A percentile compares a stretch with the other conserved stretches of the same genome.
Conservation (phyloP, 2,888 invertebrate species). For the Chydorus sphaericus region DNA sequence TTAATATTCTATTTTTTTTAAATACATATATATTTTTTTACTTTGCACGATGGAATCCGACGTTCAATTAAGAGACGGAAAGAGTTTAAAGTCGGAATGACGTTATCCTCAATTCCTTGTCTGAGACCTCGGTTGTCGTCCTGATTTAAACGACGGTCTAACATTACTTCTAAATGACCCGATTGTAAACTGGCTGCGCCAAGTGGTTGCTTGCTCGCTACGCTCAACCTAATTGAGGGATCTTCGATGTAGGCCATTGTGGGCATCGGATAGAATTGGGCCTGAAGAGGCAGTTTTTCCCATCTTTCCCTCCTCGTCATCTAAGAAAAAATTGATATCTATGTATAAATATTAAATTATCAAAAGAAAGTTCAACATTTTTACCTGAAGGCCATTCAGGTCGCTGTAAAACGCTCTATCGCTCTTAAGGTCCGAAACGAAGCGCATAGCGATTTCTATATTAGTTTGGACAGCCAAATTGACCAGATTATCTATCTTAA, state of each 20-base stretch:
- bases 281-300: conserved; percentile 81
- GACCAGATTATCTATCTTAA: conserved; percentile 44
- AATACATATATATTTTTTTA: too few species aligned
- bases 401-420: conserved; percentile 76
- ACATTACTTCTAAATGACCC: conserved; percentile 76
- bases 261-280: conserved; percentile 91
- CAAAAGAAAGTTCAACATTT: too few species aligned
- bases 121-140: conserved; percentile 89
- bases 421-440: conserved; percentile 60
- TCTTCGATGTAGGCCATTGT: conserved; percentile 75
- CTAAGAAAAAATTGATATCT: too few species aligned
- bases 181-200: conserved; percentile 64
- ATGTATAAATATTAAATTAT: too few species aligned
- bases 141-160: conserved; percentile 77
- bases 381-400: conserved; percentile 84
- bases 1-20: too few species aligned
- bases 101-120: conserved; percentile 83
- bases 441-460: conserved; percentile 75
- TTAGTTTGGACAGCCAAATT: conserved; percentile 48
- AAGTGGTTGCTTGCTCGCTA: conserved; percentile 68
- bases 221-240: conserved; percentile 46
- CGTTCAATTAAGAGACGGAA: conserved; percentile 63
- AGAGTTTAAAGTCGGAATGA: conserved; percentile 57
- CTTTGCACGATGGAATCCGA: conserved; percentile 1
- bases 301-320: conserved; percentile 69